Base-by-base conservation (phyloP, 2,797 vertebrate genomes). In the Balearica regulorum region DNA sequence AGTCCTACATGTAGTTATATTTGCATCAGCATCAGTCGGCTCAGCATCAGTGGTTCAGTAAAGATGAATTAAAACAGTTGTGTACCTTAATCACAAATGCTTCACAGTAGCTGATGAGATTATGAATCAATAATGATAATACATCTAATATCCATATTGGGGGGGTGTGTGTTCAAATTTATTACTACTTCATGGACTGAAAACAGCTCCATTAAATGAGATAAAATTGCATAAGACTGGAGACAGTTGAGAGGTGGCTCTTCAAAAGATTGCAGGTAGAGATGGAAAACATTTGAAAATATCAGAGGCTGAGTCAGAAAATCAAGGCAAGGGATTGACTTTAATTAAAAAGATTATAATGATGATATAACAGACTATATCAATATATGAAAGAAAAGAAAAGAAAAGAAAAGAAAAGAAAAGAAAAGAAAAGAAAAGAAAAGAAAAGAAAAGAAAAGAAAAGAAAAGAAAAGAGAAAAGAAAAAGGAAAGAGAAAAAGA, bases 211-310 rank as follows among this genome's bases (percentile, higher is more conserved):
- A 48, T 20, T 91, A 89, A 94, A 79, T 53, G 31, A 77, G 53
- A 89, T 44, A 73, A 87, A 80, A 80, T 26, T 83, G 41, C 3
- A n/a, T 20, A 94, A 77, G 17, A 49, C 16, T 80, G 39, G 64
- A 83, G 64, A 60, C 0, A 0, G 29, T 19, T 66, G 70, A 84
- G 53, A 53, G 25, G 29, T 71, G 75, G 10, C 17, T 90, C 19
- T 86, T 88, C 49, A 20, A 88, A 83, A 86, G 49, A 69, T 13
- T 71, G 16, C 44, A 87, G n/a, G 54, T 60, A 75, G 61, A 83
- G 92, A 83, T 46, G 20, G 48, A 89, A 93, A 89, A 72, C 15
- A 46, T 78, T 69, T 90, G 26, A 65, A 90, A 86, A 89, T 66
- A 88, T 53, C 49, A 83, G 64, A 75, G 28, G 25, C 14, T 33